These are phyloP conservation scores for Hymenopus coronatus DNA, from an alignment of 2,888 invertebrate species.

Conservation along the genomic window DNA sequence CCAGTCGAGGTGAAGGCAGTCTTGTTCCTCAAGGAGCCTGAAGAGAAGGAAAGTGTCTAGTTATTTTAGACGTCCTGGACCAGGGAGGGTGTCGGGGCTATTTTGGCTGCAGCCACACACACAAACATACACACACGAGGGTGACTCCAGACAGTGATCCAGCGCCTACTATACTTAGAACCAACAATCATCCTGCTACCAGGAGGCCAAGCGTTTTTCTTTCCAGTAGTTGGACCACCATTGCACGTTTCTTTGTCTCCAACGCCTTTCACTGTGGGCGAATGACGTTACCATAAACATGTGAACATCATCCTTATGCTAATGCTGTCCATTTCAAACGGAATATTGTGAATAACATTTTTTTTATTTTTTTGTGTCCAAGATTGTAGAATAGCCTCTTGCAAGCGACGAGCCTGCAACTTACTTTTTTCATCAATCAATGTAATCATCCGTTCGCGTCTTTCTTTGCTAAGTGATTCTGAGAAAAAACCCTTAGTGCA, in stretches of 20 bases:
- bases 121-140: not conserved
- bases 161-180: not conserved
- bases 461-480: too few species aligned
- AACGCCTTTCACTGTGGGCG: not conserved
- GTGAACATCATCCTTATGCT: too few species aligned
- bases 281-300: too few species aligned
- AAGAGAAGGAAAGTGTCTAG: not conserved
- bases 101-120: conserved; percentile 6
- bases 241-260: not conserved
- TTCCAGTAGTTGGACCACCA: not conserved
- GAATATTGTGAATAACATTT: too few species aligned
- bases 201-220: not conserved
- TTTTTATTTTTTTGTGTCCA: too few species aligned
- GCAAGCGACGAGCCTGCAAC: too few species aligned
- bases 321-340: too few species aligned
- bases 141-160: conserved; percentile 4
- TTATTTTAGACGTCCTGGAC: conserved; percentile 8
- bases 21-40: not conserved
- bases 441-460: too few species aligned
- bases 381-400: too few species aligned
- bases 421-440: too few species aligned
- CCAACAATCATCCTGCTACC: not conserved
- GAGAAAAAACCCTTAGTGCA: too few species aligned
- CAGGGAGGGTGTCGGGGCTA: conserved; percentile 9
- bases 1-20: not conserved